Base-by-base conservation (phyloP, 64 coral and sea anemone genomes). In the Cladopsammia gracilis region DNA sequence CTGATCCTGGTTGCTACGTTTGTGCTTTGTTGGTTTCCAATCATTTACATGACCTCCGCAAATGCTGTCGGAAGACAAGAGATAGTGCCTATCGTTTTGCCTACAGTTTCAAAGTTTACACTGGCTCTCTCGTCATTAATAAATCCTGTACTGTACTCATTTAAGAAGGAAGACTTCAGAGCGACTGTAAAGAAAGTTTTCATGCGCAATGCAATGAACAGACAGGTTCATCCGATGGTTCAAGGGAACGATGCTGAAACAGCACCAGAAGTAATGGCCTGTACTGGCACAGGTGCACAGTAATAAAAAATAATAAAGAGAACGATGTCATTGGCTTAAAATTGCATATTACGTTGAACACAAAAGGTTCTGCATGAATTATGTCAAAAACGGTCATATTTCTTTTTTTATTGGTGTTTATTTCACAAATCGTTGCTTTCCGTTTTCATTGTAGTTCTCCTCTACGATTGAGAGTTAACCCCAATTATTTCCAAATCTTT, bases 1-100 rank as follows among this genome's bases (percentile, higher is more conserved):
- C 64, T 70, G 5, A 47, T 70, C 10, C 18, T 86, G 69, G 70
- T 54, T 34, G 48, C 69, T 11, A 34, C 69, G 45, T 86, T 86
- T 25, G 23, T 70, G 7, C 83, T 86, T 6, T 70, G 83, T 53
- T 86, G 64, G 83, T 25, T 70, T 34, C 83, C 83, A 50, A 70
- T 86, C 64, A 18, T 86, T 20, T 86, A 86, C 69, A 86, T 86
- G 83, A 86, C 83, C 7, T 24, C 64, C 44, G 83, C 52, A 52
- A 50, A 5, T 10, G 83, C 46, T 49, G 11, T 86, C 50, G 46
- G 58, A 45, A 86, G 64, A 71, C 59, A 10, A 13, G 83, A 86
- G 5, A 65, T 53, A 15, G 69, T 86, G 0, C 83, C 83, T 53
- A 42, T 25, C n/a, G 22, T 62, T 19, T 49, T 86, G 19, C 83